These are phyloP conservation scores for Anadara kagoshimensis DNA, from an alignment of 1,140 invertebrate species.

Conservation along the genomic window DNA sequence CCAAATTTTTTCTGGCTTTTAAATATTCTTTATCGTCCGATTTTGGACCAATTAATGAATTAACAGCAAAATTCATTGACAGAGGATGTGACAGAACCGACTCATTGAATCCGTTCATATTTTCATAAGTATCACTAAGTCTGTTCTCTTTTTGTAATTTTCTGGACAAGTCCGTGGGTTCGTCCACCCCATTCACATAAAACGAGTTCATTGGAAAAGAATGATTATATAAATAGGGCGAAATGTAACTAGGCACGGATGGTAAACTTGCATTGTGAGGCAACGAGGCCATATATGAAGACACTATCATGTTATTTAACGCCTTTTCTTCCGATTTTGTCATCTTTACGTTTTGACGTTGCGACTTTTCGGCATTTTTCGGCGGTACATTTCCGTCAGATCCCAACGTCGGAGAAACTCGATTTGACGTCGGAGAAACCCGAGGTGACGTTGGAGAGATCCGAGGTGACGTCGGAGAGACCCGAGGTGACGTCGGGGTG, in stretches of 20 bases:
- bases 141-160: conserved; percentile 24
- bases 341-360: conserved; percentile 8
- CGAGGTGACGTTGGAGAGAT: too few species aligned
- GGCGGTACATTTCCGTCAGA: neutral
- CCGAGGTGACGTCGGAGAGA: neutral
- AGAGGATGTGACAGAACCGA: neutral
- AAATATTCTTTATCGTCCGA: conserved; percentile 35
- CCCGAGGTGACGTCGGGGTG: too few species aligned
- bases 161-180: conserved; percentile 31
- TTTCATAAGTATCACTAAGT: neutral
- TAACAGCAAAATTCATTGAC: conserved; percentile 1
- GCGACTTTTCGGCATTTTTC: conserved; percentile 17
- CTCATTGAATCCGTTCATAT: neutral
- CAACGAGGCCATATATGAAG: conserved; percentile 23
- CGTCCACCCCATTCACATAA: conserved; percentile 23
- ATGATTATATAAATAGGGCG: conserved; percentile 31
- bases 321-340: conserved; percentile 16
- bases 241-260: conserved; percentile 27
- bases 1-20: conserved; percentile 40
- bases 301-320: conserved; percentile 34
- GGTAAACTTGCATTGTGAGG: conserved; percentile 4
- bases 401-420: neutral
- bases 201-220: conserved; percentile 15
- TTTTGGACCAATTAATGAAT: neutral
- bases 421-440: neutral